These are phyloP conservation scores for Centroberyx gerrardi DNA, from an alignment of 2,797 vertebrate genomes.

Conservation along the genomic window DNA sequence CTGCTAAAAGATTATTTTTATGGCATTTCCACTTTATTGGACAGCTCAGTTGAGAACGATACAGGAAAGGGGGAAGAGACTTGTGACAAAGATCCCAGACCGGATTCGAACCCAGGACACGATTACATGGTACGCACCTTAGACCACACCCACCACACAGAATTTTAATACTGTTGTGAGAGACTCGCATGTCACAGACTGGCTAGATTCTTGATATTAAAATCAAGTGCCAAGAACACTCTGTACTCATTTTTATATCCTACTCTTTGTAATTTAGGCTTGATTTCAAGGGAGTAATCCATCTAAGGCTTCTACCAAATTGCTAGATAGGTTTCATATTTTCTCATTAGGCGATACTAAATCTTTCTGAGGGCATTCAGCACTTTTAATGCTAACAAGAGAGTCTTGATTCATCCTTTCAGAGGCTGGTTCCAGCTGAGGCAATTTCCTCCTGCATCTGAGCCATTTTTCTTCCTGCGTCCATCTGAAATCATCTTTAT, in stretches of 20 bases:
- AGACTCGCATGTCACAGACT: neutral
- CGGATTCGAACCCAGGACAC: no score
- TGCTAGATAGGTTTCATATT: neutral
- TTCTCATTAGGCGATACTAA: neutral
- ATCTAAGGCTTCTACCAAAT: neutral
- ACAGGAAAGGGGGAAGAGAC: no score
- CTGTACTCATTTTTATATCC: neutral
- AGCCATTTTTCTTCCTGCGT: neutral
- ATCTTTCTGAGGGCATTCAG: neutral
- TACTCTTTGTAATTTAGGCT: neutral
- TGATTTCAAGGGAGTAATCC: neutral
- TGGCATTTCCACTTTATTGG: no score
- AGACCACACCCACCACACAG: neutral
- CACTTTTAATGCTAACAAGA: neutral
- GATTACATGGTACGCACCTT: neutral
- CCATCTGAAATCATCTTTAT: no score
- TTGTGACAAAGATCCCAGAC: no score
- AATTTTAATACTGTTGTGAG: neutral
- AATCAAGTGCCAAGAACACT: neutral
- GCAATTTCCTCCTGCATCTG: neutral
- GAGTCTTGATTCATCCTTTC: neutral
- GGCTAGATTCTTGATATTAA: neutral
- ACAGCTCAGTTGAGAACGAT: no score
- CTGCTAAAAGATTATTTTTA: no score
- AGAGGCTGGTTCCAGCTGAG: neutral